These are phyloP conservation scores for Lathamus discolor DNA, from an alignment of 2,113 vertebrate genomes.

Conservation along the genomic window DNA sequence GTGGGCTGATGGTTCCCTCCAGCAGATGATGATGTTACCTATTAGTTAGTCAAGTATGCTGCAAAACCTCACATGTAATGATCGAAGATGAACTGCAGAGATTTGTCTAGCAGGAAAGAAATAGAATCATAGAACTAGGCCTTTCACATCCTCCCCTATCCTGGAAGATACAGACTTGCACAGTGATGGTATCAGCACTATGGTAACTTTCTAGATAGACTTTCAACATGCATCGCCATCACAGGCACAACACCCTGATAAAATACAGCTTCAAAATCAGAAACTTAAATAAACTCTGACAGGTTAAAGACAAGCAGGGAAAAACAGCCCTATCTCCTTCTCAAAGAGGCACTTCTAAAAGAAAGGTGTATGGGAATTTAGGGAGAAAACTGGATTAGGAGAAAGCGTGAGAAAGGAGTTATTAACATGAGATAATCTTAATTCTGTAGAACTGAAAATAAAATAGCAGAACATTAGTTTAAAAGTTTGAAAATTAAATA, in stretches of 20 bases:
- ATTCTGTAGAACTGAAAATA: background rate
- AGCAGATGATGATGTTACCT: background rate
- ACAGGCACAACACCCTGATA: background rate
- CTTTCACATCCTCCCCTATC: background rate
- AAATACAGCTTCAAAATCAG: background rate
- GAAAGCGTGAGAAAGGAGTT: background rate
- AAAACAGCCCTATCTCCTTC: background rate
- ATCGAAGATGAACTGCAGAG: background rate
- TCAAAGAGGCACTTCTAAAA: background rate
- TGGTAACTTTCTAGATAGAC: background rate
- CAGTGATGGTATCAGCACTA: rapidly evolving
- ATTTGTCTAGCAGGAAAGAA: background rate
- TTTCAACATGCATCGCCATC: background rate
- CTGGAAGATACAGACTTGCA: background rate
- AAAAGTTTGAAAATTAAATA: background rate
- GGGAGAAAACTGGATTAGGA: background rate
- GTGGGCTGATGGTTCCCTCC: background rate
- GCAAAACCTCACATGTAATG: background rate
- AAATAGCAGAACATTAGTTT: background rate
- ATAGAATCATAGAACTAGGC: background rate
- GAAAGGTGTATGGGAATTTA: background rate
- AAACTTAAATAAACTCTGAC: background rate
- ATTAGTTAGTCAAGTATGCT: background rate
- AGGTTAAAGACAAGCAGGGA: background rate
- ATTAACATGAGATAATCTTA: background rate